Evolutionary conservation across 2,113 vertebrate genomes (phyloP).

Genomic region (Ahaetulla prasina): DNA sequence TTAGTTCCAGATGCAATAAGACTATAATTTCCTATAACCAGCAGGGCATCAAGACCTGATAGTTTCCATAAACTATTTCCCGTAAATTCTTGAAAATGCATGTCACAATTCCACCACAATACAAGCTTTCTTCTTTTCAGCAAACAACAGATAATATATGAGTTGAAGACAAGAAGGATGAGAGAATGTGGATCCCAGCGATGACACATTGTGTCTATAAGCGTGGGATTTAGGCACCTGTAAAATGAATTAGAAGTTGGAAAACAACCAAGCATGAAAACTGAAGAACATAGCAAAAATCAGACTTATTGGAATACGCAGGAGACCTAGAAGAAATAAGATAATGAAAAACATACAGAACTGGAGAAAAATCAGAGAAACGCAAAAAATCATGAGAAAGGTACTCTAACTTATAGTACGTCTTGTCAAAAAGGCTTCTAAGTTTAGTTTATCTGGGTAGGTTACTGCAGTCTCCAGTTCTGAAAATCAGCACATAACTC

Average conservation of each 20-base stretch:
- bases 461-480: background rate
- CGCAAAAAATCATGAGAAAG: background rate
- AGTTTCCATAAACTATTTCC: background rate
- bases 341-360: background rate
- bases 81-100: background rate
- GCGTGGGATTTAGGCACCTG: background rate
- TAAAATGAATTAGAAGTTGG: background rate
- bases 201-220: background rate
- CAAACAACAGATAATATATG: background rate
- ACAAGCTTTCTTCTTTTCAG: background rate
- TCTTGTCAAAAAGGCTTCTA: background rate
- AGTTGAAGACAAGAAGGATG: background rate
- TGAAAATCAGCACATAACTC: background rate
- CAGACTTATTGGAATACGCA: background rate
- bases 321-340: background rate
- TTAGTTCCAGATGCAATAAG: background rate
- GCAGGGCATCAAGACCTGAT: background rate
- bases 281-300: background rate
- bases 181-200: background rate
- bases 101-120: background rate
- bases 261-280: background rate
- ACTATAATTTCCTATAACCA: background rate
- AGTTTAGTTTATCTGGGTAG: background rate
- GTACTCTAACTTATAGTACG: background rate
- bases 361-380: background rate